A percentile compares a stretch with the other conserved stretches of the same genome.
phyloP scores from a whole-genome alignment of 2,797 vertebrate genomes.

The Megalops cyprinoides region DNA sequence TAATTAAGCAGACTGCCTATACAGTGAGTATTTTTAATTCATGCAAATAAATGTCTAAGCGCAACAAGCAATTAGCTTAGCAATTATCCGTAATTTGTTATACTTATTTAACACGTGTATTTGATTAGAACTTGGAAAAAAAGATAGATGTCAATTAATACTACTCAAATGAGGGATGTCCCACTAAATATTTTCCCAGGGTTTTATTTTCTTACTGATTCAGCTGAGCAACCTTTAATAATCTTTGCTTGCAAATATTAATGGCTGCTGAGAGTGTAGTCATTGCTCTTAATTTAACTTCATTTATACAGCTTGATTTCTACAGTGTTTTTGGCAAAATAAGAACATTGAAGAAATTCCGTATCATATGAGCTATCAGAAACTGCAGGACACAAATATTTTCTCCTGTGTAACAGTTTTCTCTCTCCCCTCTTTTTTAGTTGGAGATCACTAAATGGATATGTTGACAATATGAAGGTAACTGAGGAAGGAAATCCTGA shows the following conservation, averaged over 20 bases:
- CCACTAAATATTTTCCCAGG: too few relatives aligned
- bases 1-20: slow-evolving; percentile 78
- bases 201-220: too few relatives aligned
- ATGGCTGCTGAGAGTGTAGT: too few relatives aligned
- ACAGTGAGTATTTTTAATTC: slow-evolving; percentile 31
- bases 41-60: neutral
- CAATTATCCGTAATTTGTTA: neutral
- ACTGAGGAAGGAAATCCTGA: slow-evolving; percentile 61
- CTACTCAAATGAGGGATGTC: too few relatives aligned
- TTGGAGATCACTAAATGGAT: slow-evolving; percentile 72
- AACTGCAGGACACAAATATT: slow-evolving; percentile 20
- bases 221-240: too few relatives aligned
- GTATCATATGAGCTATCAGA: neutral
- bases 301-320: too few relatives aligned
- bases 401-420: neutral
- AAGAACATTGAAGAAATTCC: neutral
- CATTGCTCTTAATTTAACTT: too few relatives aligned
- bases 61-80: neutral
- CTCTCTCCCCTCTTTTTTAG: slow-evolving; percentile 49
- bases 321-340: too few relatives aligned
- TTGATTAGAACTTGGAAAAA: too few relatives aligned
- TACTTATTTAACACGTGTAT: too few relatives aligned
- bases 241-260: too few relatives aligned
- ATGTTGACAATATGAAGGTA: slow-evolving; percentile 69
- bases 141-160: too few relatives aligned